phyloP scores from a whole-genome alignment of 1,140 invertebrate genomes.

The Lepidurus couesii region DNA sequence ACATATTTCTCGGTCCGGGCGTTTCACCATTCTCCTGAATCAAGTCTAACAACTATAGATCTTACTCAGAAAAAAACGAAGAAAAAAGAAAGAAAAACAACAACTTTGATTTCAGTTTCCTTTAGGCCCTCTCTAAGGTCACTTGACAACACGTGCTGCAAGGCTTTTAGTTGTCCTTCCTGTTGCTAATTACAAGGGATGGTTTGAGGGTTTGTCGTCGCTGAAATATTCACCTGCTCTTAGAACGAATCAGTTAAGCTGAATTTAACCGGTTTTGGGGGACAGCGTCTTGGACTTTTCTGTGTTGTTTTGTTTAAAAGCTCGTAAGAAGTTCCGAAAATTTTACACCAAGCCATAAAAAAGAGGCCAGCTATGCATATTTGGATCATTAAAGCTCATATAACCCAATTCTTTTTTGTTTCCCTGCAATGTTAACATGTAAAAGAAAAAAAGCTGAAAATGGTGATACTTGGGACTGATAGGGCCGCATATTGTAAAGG shows the following conservation, averaged over 20 bases:
- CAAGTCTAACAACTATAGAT: too few species aligned
- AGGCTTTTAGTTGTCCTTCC: neutral
- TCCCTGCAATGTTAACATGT: neutral
- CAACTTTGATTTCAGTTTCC: too few species aligned
- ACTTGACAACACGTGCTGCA: neutral
- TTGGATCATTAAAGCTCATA: constrained; percentile 22
- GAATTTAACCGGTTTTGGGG: neutral
- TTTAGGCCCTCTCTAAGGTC: too few species aligned
- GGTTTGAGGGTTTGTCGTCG: neutral
- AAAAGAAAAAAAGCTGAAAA: neutral
- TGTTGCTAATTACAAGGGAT: neutral
- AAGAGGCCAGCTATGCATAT: neutral
- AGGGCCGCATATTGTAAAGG: constrained; percentile 1
- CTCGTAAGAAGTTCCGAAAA: neutral
- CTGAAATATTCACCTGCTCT: neutral
- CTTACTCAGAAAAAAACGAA: too few species aligned
- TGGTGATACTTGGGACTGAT: neutral
- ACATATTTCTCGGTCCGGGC: too few species aligned
- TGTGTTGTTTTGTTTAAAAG: neutral
- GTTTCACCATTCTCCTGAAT: too few species aligned
- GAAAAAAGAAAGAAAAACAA: too few species aligned
- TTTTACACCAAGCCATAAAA: neutral
- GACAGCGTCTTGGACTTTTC: neutral
- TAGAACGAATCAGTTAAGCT: neutral
- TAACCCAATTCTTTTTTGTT: neutral